phyloP scores from a whole-genome alignment of 1,140 invertebrate genomes.

The Drosophila pandora region DNA sequence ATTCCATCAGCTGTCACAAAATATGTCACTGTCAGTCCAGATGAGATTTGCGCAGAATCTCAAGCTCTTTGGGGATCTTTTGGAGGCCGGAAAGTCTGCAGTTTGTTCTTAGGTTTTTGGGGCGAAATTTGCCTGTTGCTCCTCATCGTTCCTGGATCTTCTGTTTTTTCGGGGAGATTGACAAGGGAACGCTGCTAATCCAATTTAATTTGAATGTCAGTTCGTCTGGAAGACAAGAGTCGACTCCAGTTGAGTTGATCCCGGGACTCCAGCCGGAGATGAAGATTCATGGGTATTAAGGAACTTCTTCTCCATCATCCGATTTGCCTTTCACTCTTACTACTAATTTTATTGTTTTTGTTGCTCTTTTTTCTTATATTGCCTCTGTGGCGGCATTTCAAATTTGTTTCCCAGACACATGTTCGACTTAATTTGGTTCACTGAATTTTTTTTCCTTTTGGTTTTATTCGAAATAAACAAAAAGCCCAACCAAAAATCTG shows the following conservation, averaged over 20 bases:
- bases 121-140: constrained; percentile 26
- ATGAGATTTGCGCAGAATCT: constrained; percentile 74
- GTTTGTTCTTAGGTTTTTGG: constrained; percentile 36
- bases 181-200: constrained; percentile 83
- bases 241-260: constrained; percentile 50
- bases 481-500: constrained; percentile 23
- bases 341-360: constrained; percentile 56
- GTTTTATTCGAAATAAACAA: constrained; percentile 8
- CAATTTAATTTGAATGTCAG: constrained; percentile 83
- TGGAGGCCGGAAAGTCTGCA: constrained; percentile 26
- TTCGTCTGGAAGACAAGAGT: constrained; percentile 79
- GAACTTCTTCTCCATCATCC: constrained; percentile 54
- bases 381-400: constrained; percentile 55
- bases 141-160: constrained; percentile 4
- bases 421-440: constrained; percentile 75
- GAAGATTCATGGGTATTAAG: constrained; percentile 72
- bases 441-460: constrained; percentile 49
- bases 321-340: constrained; percentile 79
- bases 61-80: background rate
- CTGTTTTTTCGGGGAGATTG: constrained; percentile 68
- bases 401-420: constrained; percentile 59
- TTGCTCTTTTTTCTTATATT: background rate
- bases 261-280: constrained; percentile 40
- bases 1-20: constrained; percentile 83
- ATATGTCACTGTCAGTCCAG: constrained; percentile 81